These are phyloP conservation scores for Whitmania pigra DNA, from an alignment of 1,140 invertebrate genomes.

Conservation along the genomic window DNA sequence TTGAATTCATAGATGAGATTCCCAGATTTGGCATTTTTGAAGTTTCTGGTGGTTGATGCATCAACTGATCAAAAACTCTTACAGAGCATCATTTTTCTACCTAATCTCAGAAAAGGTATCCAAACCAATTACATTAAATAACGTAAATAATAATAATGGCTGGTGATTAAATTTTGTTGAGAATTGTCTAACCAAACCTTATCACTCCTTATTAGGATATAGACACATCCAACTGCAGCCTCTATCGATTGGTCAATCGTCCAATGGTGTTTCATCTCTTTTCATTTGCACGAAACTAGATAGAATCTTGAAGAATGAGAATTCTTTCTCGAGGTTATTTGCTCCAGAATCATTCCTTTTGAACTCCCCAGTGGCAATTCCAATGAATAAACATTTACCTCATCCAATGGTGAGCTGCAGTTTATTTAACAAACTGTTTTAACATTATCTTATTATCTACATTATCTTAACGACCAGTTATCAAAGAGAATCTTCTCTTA, in stretches of 20 bases:
- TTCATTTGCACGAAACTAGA: conserved; percentile 11
- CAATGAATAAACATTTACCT: too few species aligned
- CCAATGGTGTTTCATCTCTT: background rate
- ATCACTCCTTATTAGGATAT: background rate
- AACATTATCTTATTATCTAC: background rate
- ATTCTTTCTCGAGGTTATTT: background rate
- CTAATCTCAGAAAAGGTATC: background rate
- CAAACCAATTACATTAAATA: background rate
- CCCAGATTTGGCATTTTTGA: background rate
- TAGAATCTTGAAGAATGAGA: conserved; percentile 9
- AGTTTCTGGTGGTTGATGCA: background rate
- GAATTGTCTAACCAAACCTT: background rate
- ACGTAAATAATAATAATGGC: background rate
- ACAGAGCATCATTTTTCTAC: background rate
- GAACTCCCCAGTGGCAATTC: background rate
- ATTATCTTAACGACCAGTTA: background rate
- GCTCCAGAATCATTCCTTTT: background rate
- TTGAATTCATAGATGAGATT: background rate
- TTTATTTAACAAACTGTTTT: background rate
- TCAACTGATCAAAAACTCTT: background rate
- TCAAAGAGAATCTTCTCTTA: background rate
- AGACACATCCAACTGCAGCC: background rate
- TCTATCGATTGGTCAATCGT: background rate
- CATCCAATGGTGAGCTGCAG: too few species aligned
- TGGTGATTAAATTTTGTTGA: background rate